Evolutionary conservation across 1,140 invertebrate species (phyloP), one percentile per base, ranked within the genome.

Genomic region (Orius insidiosus): DNA sequence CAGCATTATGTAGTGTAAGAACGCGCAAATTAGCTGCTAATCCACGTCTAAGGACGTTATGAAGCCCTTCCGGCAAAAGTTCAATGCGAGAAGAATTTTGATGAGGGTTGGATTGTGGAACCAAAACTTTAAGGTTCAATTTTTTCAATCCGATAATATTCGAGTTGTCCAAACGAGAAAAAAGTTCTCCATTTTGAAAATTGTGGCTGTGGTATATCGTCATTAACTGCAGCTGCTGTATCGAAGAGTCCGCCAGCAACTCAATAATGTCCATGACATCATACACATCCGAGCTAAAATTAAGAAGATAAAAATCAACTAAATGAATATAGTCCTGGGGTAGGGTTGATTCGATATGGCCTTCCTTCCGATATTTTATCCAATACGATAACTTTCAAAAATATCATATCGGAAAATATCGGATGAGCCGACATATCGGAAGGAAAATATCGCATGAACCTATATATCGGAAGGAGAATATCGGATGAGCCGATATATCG

Each of bases 1-100:
- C 55, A 31, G 53, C 47, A 39, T 46, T 51, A 8, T 48, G 50
- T 2, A 57, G 43, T 19, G 53, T 51, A n/a, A 57, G 40, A n/a
- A 45, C 36, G 5, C 33, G 31, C 3, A 57, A 34, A 38, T 47
- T 51, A n/a, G 18, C n/a, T 9, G 55, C 55, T 13, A 56, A 45
- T 10, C 55, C 55, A 24, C 33, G 33, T 9, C 32, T 8, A 16
- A 51, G 32, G 4, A 40, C 45, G 33, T 32, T 45, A 13, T 48
- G 16, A 13, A 51, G 42, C 10, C 30, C 33, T 35, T 36, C 38
- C 33, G 16, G n/a, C 24, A 13, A 24, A 31, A 31, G n/a, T 11
- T 24, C 38, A 11, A 35, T 15, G 30, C 11, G 30, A 31, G 10
- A 16, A 24, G 24, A 24, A 24, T 24, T 24, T 7, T 24, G 24